Base-by-base conservation (phyloP, 1,140 invertebrate genomes). In the Metopolophium dirhodum region DNA sequence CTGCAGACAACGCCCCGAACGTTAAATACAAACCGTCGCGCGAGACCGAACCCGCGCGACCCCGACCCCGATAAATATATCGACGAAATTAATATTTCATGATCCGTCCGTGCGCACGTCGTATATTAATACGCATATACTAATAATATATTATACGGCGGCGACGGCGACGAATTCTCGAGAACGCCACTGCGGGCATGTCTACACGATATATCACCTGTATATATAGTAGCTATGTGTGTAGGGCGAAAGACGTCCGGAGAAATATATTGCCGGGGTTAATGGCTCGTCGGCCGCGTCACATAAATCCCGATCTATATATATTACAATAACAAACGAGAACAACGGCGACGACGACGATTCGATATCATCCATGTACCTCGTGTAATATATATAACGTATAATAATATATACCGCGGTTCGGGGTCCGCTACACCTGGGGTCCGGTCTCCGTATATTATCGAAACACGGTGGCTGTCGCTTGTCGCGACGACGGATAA, bases 231-330 rank as follows among this genome's bases (percentile, higher is more conserved):
- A 23, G 26, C 18, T n/a, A n/a, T 68, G 30, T 77, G 9, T n/a
- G 37, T 0, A 26, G n/a, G 41, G 83, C 41, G 37, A 68, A 68
- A n/a, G 83, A 54, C 49, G 30, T 7, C 18, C 57, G 57, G 30
- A 30, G 90, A 91, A 82, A 91, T 91, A 91, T 91, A 91, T 45
- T 82, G 68, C 68, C 47, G 45, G 49, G 90, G 90, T 91, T 91
- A 91, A 49, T 82, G 30, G 90, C 61, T 51, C 26, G 90, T 54
- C 47, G 90, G 68, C n/a, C 61, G 30, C 47, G 68, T 91, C 90
- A 77, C 90, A 91, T 91, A 91, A 91, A 91, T 91, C 68, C 47
- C n/a, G 41, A n/a, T 26, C 90, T 91, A 45, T 41, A 41, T 41
- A 41, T 41, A 41, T 91, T 91, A 90, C n/a, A 90, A 90, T 90